Evolutionary conservation across 2,113 vertebrate genomes (phyloP).

Genomic region (Xenus cinereus): DNA sequence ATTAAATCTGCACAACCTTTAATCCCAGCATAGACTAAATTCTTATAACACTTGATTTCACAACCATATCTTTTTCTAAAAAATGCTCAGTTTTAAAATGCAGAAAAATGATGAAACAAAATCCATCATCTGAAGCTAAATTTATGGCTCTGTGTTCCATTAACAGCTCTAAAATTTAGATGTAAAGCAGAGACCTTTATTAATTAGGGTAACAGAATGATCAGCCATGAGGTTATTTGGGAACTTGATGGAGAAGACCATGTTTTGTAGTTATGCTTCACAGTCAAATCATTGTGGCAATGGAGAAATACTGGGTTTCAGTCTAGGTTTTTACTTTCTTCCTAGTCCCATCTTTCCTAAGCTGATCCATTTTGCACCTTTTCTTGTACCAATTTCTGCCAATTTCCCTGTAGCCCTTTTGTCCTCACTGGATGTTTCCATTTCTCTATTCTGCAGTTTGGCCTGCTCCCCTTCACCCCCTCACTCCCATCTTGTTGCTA

Average conservation of each 20-base stretch:
- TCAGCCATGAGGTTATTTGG: not conserved
- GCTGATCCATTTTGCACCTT: not conserved
- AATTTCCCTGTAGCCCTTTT: not conserved
- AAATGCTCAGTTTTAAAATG: not conserved
- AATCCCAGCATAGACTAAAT: not conserved
- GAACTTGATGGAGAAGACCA: not conserved
- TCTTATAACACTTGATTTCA: not conserved
- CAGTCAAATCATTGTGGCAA: not conserved
- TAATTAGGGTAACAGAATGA: not conserved
- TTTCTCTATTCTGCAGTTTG: not conserved
- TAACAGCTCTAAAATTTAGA: not conserved
- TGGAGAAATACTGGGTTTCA: not conserved
- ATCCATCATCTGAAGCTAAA: not conserved
- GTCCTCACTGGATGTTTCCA: not conserved
- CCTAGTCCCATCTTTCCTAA: not conserved
- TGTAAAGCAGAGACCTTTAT: not conserved
- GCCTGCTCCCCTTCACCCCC: not conserved
- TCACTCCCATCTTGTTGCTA: fast-evolving
- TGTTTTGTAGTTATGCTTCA: not conserved
- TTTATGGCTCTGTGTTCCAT: not conserved
- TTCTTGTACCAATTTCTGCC: not conserved
- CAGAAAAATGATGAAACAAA: not conserved
- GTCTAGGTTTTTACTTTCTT: not conserved
- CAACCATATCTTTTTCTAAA: not conserved
- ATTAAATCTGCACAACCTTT: not conserved